These are phyloP conservation scores for Pagetopsis macropterus DNA, from an alignment of 2,797 vertebrate species.

Conservation along the genomic window DNA sequence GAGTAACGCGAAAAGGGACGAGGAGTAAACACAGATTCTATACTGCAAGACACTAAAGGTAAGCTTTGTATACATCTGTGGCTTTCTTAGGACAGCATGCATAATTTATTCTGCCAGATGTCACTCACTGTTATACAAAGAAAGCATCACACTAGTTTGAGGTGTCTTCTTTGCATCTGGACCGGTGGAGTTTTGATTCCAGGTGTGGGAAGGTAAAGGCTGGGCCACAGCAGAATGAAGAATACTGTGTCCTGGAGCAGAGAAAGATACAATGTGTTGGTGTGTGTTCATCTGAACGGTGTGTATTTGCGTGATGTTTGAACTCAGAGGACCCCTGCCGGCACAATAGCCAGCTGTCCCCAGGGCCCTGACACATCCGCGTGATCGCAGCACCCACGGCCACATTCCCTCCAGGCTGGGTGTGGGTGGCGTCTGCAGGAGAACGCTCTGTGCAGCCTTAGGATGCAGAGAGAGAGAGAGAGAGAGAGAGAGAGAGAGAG, in stretches of 20 bases:
- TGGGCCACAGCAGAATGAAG: not conserved
- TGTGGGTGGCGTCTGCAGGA: constrained; percentile 46
- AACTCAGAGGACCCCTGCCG: constrained; percentile 15
- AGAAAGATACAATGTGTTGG: constrained; percentile 48
- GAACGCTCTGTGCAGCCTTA: constrained; percentile 23
- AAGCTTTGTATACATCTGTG: constrained; percentile 8
- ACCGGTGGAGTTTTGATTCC: not conserved
- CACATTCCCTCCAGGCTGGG: constrained; percentile 66
- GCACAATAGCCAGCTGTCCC: constrained; percentile 63
- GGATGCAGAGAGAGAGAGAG: constrained; percentile 10
- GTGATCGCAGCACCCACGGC: constrained; percentile 69
- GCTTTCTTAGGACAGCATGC: not conserved
- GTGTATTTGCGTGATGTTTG: constrained; percentile 13
- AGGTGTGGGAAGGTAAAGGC: not conserved
- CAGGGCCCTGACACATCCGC: constrained; percentile 25
- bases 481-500: too few species aligned
- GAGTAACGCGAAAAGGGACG: constrained; percentile 13
- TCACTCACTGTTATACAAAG: constrained; percentile 4
- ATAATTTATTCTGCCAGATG: constrained; percentile 39
- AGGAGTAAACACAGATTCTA: not conserved
- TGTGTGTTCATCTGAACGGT: constrained; percentile 20
- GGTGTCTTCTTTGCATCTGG: not conserved
- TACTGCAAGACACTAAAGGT: constrained; percentile 29
- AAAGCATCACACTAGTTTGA: not conserved
- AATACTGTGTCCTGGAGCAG: constrained; percentile 20